Conservation (phyloP, 2,113 vertebrate genomes). For the Salvelinus namaycush region DNA sequence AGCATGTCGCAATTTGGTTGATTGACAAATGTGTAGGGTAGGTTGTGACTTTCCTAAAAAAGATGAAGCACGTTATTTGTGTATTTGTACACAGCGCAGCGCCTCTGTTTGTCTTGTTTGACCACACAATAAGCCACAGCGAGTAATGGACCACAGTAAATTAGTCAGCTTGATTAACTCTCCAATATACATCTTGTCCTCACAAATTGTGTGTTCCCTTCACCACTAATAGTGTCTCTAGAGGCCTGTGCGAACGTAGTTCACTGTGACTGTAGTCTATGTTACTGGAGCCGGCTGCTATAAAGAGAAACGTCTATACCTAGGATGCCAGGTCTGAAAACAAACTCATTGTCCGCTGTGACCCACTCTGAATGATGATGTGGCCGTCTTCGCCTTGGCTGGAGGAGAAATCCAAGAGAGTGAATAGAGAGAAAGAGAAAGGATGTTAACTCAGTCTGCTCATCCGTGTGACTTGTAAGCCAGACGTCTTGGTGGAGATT, state of each 20-base stretch:
- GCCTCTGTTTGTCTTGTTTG: conserved; percentile 51
- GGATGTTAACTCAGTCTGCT: background rate
- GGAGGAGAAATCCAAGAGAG: background rate
- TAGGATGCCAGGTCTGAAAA: conserved; percentile 40
- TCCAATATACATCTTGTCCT: conserved; percentile 50
- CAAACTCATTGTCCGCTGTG: conserved; percentile 39
- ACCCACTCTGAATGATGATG: conserved; percentile 43
- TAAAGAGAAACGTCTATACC: conserved; percentile 10
- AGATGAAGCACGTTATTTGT: conserved; percentile 42
- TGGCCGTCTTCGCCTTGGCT: conserved; percentile 11
- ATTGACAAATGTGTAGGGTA: conserved; percentile 20
- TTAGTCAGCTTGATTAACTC: conserved; percentile 60
- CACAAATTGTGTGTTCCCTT: conserved; percentile 53
- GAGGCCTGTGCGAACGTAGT: conserved; percentile 46
- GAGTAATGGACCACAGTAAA: conserved; percentile 50
- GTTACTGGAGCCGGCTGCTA: conserved; percentile 11
- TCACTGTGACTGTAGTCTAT: conserved; percentile 34
- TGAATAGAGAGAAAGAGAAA: background rate
- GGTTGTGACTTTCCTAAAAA: conserved; percentile 22
- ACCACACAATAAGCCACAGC: conserved; percentile 52
- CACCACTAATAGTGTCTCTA: conserved; percentile 44
- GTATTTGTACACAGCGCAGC: conserved; percentile 14
- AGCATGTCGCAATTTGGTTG: conserved; percentile 46
- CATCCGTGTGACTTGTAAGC: background rate
- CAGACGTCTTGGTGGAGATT: background rate